Base-by-base conservation (phyloP, 2,888 invertebrate genomes). In the Dicycla oo region DNA sequence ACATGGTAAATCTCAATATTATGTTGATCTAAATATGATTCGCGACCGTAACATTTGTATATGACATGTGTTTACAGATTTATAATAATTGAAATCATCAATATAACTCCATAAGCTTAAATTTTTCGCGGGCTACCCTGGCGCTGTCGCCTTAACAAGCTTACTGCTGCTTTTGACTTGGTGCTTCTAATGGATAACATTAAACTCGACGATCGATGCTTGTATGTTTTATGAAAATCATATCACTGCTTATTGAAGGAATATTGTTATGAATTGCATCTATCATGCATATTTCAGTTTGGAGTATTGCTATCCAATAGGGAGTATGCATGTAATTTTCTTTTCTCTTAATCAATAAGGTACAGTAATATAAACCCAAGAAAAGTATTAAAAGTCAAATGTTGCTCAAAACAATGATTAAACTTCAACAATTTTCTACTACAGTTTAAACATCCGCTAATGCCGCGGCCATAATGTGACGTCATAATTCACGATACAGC, bases 131-230 rank as follows among this genome's bases (percentile, higher is more conserved):
- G 13, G 20, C 5, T 20, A 30, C 15, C 49, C 10, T 30, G 10
- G 10, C 6, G 15, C 18, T n/a, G 30, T 62, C 20, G 13, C 2
- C 53, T n/a, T n/a, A 15, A 20, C 15, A 49, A n/a, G 75, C 75
- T 75, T 75, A 26, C 53, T 75, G 78, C 30, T 51, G 45, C 49
- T 75, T 61, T 51, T 57, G 18, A 6, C 8, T 47, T 62, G 10
- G 30, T n/a, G 38, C 11, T 49, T 15, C 15, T 45, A 6, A 23
- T 23, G 15, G 38, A 2, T 45, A 30, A 38, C n/a, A 13, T 7
- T 65, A 30, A n/a, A 54, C 20, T 40, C 23, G 5, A 30, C 20
- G n/a, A n/a, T n/a, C n/a, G 20, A 2, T 15, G 20, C 2, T 26
- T 61, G 15, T 11, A 45, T 54, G 11, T 15, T 30, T 71, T 23